Conservation (phyloP, 2,113 vertebrate species). For the Stomatorhinus ivindoensis region DNA sequence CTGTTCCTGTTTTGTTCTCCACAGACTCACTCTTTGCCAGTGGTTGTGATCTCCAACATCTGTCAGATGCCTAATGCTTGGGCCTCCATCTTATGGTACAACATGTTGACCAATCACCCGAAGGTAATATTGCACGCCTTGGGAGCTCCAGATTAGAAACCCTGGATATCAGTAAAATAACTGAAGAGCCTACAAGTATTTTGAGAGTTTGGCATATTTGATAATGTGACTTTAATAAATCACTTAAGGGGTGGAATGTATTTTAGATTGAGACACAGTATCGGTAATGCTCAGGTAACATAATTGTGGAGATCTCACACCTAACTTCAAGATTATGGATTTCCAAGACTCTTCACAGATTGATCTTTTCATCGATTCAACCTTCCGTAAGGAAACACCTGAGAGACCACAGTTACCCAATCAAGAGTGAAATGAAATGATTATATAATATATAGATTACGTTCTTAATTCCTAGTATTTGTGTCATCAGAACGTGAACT, state of each 20-base stretch:
- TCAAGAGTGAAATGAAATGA: not conserved
- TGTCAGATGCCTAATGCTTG: constrained; percentile 99
- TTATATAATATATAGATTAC: not conserved
- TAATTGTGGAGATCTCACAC: not conserved
- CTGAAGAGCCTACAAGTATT: not conserved
- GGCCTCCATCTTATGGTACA: constrained; percentile 98
- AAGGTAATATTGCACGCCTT: constrained; percentile 68
- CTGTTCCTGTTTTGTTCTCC: not conserved
- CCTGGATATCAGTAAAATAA: not conserved
- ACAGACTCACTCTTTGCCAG: constrained; percentile 92
- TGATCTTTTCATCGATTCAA: not conserved
- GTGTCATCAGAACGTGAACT: constrained; percentile 78
- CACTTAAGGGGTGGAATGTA: not conserved
- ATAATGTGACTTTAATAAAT: not conserved
- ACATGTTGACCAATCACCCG: constrained; percentile 98
- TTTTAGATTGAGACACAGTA: not conserved
- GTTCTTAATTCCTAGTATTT: not conserved
- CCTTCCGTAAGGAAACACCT: not conserved
- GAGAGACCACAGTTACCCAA: not conserved
- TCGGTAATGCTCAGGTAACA: not conserved
- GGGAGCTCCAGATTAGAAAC: constrained; percentile 2
- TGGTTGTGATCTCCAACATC: constrained; percentile 98
- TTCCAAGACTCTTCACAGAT: not conserved
- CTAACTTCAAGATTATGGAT: not conserved
- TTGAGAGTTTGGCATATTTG: not conserved